Evolutionary conservation across 1,140 invertebrate genomes (phyloP).

Genomic region (Pseudomyrmex flavicornis): DNA sequence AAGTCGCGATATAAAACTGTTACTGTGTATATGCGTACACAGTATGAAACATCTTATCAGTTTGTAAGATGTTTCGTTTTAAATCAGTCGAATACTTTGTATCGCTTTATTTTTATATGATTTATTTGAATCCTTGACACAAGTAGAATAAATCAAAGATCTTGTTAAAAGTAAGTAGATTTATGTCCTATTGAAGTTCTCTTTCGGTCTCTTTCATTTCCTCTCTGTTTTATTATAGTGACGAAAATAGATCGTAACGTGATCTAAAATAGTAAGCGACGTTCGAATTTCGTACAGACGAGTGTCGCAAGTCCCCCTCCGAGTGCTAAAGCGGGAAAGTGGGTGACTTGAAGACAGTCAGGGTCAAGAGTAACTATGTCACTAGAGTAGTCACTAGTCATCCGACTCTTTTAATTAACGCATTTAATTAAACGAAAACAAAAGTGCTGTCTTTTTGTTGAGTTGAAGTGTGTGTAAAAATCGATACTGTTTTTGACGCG

Average conservation of each 20-base stretch:
- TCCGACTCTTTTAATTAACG: conserved; percentile 13
- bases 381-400: background rate
- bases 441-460: conserved; percentile 1
- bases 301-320: conserved; percentile 37
- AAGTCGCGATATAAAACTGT: no score
- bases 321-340: conserved; percentile 50
- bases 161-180: conserved; percentile 1
- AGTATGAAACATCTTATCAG: no score
- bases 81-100: background rate
- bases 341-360: conserved; percentile 46
- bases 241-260: conserved; percentile 36
- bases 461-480: background rate
- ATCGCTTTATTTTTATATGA: background rate
- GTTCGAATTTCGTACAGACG: conserved; percentile 44
- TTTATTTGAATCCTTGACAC: background rate
- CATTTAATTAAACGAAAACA: conserved; percentile 38
- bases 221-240: background rate
- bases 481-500: background rate
- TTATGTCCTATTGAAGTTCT: conserved; percentile 4
- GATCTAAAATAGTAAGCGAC: conserved; percentile 38
- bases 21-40: no score
- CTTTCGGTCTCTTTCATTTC: background rate
- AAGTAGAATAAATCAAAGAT: background rate
- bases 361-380: conserved; percentile 52
- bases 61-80: background rate